A percentile compares a stretch with the other conserved stretches of the same genome.
phyloP scores from a whole-genome alignment of 2,888 invertebrate genomes.

The Drosophila picticornis region DNA sequence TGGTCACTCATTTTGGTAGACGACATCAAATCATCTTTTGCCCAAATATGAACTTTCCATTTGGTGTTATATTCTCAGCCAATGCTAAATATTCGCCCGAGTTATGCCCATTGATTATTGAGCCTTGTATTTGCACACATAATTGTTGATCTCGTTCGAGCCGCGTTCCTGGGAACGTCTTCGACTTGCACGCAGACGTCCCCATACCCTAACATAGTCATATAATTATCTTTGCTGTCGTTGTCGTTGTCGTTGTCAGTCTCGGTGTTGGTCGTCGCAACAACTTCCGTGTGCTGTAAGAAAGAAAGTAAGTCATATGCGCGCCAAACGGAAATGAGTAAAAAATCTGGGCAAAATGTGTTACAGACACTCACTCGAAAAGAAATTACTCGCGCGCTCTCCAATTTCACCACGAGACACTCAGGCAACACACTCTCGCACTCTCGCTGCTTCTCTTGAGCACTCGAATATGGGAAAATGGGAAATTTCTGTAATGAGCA shows the following conservation, averaged over 20 bases:
- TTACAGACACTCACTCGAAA: slow-evolving; percentile 28
- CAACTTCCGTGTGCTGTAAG: slow-evolving; percentile 70
- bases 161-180: slow-evolving; percentile 34
- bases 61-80: not conserved
- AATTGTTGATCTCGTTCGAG: not conserved
- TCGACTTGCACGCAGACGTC: slow-evolving; percentile 9
- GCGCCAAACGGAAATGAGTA: slow-evolving; percentile 68
- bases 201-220: not conserved
- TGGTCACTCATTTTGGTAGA: not conserved
- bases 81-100: not conserved
- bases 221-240: slow-evolving; percentile 1
- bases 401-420: not conserved
- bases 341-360: slow-evolving; percentile 32
- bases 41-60: not conserved
- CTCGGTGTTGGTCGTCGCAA: slow-evolving; percentile 38
- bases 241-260: not conserved
- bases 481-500: slow-evolving; percentile 44
- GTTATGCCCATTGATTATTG: not conserved
- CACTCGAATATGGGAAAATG: slow-evolving; percentile 43
- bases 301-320: slow-evolving; percentile 60
- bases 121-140: not conserved
- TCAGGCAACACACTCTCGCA: not conserved
- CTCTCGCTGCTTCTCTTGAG: not conserved
- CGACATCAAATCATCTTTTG: not conserved
- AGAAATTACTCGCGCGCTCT: slow-evolving; percentile 26